phyloP scores from a whole-genome alignment of 2,797 vertebrate genomes.

The Sebastes aleutianus region DNA sequence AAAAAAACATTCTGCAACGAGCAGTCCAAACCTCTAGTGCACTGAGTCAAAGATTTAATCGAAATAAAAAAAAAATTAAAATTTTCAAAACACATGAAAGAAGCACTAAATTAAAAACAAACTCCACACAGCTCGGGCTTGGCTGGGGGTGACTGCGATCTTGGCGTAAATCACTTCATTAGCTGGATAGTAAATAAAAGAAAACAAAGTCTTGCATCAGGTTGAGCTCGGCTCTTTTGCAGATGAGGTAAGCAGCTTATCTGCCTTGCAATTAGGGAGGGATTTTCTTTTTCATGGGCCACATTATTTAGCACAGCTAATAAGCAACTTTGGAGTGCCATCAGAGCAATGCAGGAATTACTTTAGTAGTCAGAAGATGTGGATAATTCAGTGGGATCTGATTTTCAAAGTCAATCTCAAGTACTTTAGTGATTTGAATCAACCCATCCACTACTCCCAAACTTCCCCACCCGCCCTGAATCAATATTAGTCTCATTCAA shows the following conservation, averaged over 20 bases:
- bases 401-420: conserved; percentile 37
- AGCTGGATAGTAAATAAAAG: conserved; percentile 42
- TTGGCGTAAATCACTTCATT: conserved; percentile 50
- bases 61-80: too few species aligned
- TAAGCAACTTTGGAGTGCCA: conserved; percentile 29
- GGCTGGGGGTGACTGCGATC: conserved; percentile 24
- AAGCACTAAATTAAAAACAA: conserved; percentile 16
- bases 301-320: conserved; percentile 39
- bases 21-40: too few species aligned
- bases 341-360: conserved; percentile 17
- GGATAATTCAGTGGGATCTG: conserved; percentile 24
- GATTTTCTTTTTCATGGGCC: conserved; percentile 44
- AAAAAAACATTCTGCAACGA: too few species aligned
- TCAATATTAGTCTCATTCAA: conserved; percentile 79
- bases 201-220: conserved; percentile 44
- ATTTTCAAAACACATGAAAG: not conserved
- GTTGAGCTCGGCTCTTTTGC: conserved; percentile 29
- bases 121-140: not conserved
- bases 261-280: conserved; percentile 59
- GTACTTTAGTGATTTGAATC: conserved; percentile 55
- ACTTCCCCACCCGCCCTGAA: conserved; percentile 54
- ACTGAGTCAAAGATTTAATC: too few species aligned
- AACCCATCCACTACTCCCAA: conserved; percentile 41
- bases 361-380: conserved; percentile 16
- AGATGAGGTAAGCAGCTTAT: conserved; percentile 58